These are phyloP conservation scores for Neuroscelio doddi DNA, from an alignment of 2,888 invertebrate genomes.

Conservation along the genomic window DNA sequence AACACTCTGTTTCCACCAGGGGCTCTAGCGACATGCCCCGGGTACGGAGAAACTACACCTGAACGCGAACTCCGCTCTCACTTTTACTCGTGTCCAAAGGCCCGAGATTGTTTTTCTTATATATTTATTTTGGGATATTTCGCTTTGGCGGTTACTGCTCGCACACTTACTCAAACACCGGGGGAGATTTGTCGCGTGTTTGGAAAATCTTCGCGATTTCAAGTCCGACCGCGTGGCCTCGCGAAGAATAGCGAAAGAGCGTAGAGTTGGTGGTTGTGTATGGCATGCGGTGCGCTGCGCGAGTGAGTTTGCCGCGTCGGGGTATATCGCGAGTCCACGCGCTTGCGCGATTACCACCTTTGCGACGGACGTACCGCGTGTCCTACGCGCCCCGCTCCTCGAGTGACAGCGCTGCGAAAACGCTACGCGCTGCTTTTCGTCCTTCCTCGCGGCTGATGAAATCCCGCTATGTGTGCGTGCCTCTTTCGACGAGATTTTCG, in stretches of 20 bases:
- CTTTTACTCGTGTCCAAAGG: not conserved
- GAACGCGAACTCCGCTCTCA: conserved; percentile 6
- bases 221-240: conserved; percentile 59
- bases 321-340: conserved; percentile 66
- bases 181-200: conserved; percentile 3
- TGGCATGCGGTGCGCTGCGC: conserved; percentile 71
- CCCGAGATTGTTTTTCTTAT: not conserved
- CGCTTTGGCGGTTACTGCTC: not conserved
- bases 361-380: conserved; percentile 49
- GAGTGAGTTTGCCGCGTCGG: conserved; percentile 69
- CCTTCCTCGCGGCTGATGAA: not conserved
- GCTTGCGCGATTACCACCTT: conserved; percentile 62
- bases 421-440: not conserved
- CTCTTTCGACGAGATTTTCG: not conserved
- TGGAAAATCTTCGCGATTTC: conserved; percentile 19
- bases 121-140: not conserved
- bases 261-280: conserved; percentile 66
- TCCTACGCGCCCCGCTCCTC: conserved; percentile 53
- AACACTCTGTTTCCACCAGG: conserved; percentile 7
- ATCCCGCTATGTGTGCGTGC: not conserved
- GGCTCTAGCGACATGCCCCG: conserved; percentile 18
- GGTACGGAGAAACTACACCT: conserved; percentile 3
- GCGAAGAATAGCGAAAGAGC: conserved; percentile 58
- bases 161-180: conserved; percentile 38
- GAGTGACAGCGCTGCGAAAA: conserved; percentile 2